Conservation (phyloP, 2,113 vertebrate species). For the Felis chaus region DNA sequence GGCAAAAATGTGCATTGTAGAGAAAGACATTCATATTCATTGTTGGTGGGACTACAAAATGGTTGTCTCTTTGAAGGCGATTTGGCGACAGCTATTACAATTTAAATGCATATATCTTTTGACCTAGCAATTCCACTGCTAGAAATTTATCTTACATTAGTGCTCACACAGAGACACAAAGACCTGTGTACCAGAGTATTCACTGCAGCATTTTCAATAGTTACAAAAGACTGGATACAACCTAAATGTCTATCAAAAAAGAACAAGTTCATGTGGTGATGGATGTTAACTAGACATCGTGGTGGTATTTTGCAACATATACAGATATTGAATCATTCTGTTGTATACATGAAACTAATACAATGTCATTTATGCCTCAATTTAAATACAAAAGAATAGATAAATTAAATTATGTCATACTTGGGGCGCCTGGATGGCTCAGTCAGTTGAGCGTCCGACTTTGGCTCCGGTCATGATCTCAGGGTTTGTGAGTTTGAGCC, state of each 20-base stretch:
- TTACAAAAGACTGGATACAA: background rate
- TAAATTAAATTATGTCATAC: background rate
- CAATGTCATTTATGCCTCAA: background rate
- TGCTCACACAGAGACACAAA: background rate
- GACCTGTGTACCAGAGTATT: background rate
- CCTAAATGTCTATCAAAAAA: background rate
- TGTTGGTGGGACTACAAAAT: background rate
- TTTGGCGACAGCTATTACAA: conserved; percentile 18
- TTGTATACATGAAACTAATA: background rate
- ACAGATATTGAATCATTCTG: too few relatives aligned
- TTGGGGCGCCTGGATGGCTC: too few relatives aligned
- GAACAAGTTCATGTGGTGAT: background rate
- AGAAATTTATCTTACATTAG: background rate
- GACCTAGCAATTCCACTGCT: background rate
- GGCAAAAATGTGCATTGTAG: background rate
- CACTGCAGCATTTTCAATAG: background rate
- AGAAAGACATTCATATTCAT: conserved; percentile 34
- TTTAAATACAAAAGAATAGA: background rate
- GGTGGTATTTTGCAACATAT: background rate
- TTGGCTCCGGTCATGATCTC: too few relatives aligned
- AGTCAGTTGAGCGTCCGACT: too few relatives aligned
- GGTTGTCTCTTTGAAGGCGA: background rate
- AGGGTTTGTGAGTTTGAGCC: too few relatives aligned
- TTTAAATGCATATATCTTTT: background rate
- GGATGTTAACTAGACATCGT: background rate